A percentile compares a stretch with the other conserved stretches of the same genome.
Evolutionary conservation across 1,140 invertebrate genomes (phyloP).

Genomic region (Orchestia grillus): DNA sequence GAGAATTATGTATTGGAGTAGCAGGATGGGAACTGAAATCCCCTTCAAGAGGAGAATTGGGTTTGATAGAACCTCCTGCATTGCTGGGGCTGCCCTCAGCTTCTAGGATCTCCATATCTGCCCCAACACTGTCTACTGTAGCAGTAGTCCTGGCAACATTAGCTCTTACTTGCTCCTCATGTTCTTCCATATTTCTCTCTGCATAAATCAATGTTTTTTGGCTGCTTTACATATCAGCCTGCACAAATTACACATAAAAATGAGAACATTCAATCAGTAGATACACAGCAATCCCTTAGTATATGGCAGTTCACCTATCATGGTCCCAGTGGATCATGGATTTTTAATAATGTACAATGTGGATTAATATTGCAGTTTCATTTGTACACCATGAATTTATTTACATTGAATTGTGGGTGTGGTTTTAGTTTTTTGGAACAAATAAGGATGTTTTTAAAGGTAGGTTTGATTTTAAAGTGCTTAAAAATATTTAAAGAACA

Average conservation of each 20-base stretch:
- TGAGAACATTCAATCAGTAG: neutral
- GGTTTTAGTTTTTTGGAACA: too few species aligned
- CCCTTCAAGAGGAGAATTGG: neutral
- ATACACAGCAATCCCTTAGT: neutral
- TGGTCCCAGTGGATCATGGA: too few species aligned
- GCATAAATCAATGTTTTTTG: neutral
- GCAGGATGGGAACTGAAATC: conserved; percentile 17
- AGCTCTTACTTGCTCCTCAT: neutral
- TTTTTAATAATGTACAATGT: too few species aligned
- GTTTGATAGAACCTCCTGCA: neutral
- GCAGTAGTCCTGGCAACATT: neutral
- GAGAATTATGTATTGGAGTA: conserved; percentile 26
- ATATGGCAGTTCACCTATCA: too few species aligned
- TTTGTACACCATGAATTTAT: too few species aligned
- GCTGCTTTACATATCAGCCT: neutral
- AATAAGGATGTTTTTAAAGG: too few species aligned
- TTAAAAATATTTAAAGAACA: too few species aligned
- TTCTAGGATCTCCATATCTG: neutral
- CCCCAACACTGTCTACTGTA: neutral
- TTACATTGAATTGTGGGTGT: too few species aligned
- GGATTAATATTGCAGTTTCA: too few species aligned
- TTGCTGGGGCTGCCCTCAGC: neutral
- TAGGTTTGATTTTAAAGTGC: too few species aligned
- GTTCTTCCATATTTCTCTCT: neutral
- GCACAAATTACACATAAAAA: neutral